Base-by-base conservation (phyloP, 2,888 invertebrate species). In the Stenurella melanura region DNA sequence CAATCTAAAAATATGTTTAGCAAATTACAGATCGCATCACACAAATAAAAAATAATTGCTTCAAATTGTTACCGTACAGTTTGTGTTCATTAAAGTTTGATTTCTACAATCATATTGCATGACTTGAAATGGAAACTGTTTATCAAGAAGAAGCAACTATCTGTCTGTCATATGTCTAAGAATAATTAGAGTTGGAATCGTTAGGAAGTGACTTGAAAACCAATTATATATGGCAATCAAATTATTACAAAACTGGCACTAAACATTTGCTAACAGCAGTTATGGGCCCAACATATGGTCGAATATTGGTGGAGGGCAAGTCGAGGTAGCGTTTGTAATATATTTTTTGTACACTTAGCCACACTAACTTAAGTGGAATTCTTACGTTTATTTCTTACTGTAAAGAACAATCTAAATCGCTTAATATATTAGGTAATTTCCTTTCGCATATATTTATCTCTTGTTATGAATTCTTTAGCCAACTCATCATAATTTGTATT, bases 121-220 rank as follows among this genome's bases (percentile, higher is more conserved):
- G 80, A 78, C 78, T 73, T 74, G 54, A 64, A 69, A 77, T 56
- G 72, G 63, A 78, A 80, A 68, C 56, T 58, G 75, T 66, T 58
- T 66, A 54, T 67, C 75, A 74, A 75, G 80, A 81, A 78, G 80
- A 78, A 79, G 81, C 73, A 74, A 74, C 80, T 66, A 78, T 61
- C 74, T 79, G 79, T 68, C 81, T 78, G 76, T 82, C 82, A 82
- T 66, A 76, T 80, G 82, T 82, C 82, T 81, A 78, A 82, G 80
- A 81, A 78, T 81, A 78, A 81, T 81, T 81, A 73, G 78, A 68
- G 73, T 67, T 73, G 64, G 73, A 66, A 57, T 74, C 72, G 69
- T 63, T 64, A 63, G 63, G 54, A 57, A 73, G 42, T 67, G 74
- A 71, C 63, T 77, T 61, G 75, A 71, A 64, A 68, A 74, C 69